Conservation (phyloP, 2,888 invertebrate species). For the Pyrocoelia pectoralis region DNA sequence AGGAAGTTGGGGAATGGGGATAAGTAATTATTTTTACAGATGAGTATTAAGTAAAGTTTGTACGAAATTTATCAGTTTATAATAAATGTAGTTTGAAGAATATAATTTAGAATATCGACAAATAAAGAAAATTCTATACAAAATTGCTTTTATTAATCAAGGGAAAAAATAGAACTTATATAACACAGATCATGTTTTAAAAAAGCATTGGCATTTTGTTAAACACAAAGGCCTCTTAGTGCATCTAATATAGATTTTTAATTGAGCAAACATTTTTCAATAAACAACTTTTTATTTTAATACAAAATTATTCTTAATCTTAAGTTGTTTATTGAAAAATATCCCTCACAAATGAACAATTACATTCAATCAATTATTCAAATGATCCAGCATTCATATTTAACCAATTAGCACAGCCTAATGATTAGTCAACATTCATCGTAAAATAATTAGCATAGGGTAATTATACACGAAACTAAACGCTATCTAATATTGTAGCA, state of each 20-base stretch:
- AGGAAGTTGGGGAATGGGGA: no score
- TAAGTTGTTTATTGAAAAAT: constrained; percentile 7
- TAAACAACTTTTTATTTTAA: not conserved
- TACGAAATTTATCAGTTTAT: no score
- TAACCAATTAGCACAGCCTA: constrained; percentile 39
- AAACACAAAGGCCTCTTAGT: constrained; percentile 27
- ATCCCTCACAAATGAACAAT: not conserved
- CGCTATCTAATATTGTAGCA: no score
- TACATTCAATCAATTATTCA: not conserved
- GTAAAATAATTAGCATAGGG: constrained; percentile 39
- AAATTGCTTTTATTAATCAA: not conserved
- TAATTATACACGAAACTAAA: constrained; percentile 28
- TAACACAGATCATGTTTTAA: constrained; percentile 6
- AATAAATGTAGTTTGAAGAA: no score
- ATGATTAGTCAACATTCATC: constrained; percentile 36
- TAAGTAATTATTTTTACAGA: no score
- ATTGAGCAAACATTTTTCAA: constrained; percentile 4
- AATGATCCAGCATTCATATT: constrained; percentile 41
- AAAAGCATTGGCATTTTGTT: constrained; percentile 14
- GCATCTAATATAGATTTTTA: constrained; percentile 21
- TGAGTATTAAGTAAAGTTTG: no score
- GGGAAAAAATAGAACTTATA: not conserved
- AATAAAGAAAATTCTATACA: no score
- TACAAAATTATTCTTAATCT: not conserved
- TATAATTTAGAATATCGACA: no score